These are phyloP conservation scores for Centropyge bicolor DNA, from an alignment of 2,797 vertebrate genomes.

Conservation along the genomic window DNA sequence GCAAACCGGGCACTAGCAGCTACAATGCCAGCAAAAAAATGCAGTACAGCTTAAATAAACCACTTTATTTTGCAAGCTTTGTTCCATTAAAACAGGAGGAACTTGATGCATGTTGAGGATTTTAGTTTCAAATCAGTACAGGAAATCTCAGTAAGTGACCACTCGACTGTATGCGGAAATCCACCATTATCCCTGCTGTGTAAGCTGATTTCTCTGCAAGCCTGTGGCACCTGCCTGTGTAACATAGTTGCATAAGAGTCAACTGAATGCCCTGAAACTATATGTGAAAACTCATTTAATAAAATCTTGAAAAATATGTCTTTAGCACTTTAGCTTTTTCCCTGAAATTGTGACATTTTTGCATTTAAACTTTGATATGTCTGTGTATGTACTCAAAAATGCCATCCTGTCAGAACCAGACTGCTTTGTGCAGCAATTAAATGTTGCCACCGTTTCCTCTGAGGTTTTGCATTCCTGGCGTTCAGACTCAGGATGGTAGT, in stretches of 20 bases:
- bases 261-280: slow-evolving; percentile 13
- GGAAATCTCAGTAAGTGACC: slow-evolving; percentile 12
- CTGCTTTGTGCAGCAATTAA: slow-evolving; percentile 21
- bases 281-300: slow-evolving; percentile 10
- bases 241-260: slow-evolving; percentile 32
- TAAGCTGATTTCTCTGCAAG: slow-evolving; percentile 57
- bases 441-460: slow-evolving; percentile 27
- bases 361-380: background rate
- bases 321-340: background rate
- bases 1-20: background rate
- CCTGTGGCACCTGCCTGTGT: slow-evolving; percentile 28
- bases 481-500: slow-evolving; percentile 45
- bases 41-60: slow-evolving; percentile 8
- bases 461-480: slow-evolving; percentile 40
- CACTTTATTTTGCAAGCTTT: background rate
- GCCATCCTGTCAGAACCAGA: slow-evolving; percentile 11
- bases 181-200: slow-evolving; percentile 28
- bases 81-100: background rate
- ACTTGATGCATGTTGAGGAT: slow-evolving; percentile 1
- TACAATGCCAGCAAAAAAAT: background rate
- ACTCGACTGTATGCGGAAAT: slow-evolving; percentile 27
- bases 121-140: slow-evolving; percentile 11
- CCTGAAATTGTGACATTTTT: slow-evolving; percentile 3
- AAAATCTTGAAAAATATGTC: background rate
- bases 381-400: slow-evolving; percentile 5